Conservation (phyloP, 2,797 vertebrate species). For the Manis javanica region DNA sequence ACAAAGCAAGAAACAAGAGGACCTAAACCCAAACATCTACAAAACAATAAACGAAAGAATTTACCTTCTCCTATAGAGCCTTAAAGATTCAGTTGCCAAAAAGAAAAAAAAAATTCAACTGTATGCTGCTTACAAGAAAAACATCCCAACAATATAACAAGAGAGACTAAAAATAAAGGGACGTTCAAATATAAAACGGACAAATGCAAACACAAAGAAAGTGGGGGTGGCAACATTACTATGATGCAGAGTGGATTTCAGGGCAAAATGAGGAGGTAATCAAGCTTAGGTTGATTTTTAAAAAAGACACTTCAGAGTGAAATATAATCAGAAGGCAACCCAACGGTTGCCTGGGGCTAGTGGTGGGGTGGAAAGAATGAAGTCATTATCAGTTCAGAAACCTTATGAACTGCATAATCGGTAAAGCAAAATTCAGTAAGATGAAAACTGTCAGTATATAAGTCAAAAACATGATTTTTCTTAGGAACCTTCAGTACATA, state of each 20-base stretch:
- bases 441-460: background rate
- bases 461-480: background rate
- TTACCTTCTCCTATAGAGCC: background rate
- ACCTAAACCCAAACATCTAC: background rate
- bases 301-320: background rate
- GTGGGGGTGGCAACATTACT: conserved; percentile 31
- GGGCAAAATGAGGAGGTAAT: conserved; percentile 11
- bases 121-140: conserved; percentile 28
- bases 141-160: conserved; percentile 58
- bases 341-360: no score
- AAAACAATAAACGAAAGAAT: conserved; percentile 6
- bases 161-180: conserved; percentile 65
- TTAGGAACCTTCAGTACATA: background rate
- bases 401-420: background rate
- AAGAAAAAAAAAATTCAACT: background rate
- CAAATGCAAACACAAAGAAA: conserved; percentile 48
- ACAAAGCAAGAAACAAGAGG: background rate
- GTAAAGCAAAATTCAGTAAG: conserved; percentile 4
- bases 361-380: background rate
- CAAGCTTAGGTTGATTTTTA: background rate
- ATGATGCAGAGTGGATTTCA: conserved; percentile 21
- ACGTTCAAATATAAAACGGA: conserved; percentile 59
- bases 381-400: background rate
- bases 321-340: background rate
- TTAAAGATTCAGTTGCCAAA: background rate